A percentile compares a stretch with the other conserved stretches of the same genome.
These are phyloP conservation scores for Glaucopsyche alexis DNA, from an alignment of 2,888 invertebrate species.

Conservation along the genomic window DNA sequence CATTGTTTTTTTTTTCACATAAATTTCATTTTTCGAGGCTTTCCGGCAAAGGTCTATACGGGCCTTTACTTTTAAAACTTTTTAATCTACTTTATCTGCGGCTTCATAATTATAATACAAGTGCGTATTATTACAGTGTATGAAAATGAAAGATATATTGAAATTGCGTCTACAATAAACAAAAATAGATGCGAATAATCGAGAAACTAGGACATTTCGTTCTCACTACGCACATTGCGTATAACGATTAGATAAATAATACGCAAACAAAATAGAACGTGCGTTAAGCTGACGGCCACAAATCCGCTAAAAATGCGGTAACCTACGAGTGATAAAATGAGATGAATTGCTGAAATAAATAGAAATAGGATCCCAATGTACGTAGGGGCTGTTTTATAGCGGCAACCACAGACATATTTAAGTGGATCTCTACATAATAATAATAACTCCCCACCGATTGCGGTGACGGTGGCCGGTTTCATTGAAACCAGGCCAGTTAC, in stretches of 20 bases:
- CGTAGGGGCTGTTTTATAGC: background rate
- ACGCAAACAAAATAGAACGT: slow-evolving; percentile 19
- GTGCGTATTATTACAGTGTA: background rate
- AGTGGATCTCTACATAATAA: background rate
- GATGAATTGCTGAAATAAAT: slow-evolving; percentile 15
- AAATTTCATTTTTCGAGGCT: no score
- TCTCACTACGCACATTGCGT: slow-evolving; percentile 7
- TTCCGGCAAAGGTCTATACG: no score
- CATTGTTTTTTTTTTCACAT: no score
- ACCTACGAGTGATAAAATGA: slow-evolving; percentile 23
- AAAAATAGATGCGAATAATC: slow-evolving; percentile 12
- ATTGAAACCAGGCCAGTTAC: no score
- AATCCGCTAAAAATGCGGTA: slow-evolving; percentile 29
- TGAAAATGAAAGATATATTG: slow-evolving; percentile 6
- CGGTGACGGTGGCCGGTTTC: no score
- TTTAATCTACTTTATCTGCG: no score
- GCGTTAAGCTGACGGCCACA: background rate
- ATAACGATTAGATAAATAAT: slow-evolving; percentile 8
- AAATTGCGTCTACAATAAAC: slow-evolving; percentile 2
- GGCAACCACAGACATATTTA: background rate
- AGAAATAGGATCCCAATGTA: background rate
- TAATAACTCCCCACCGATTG: no score
- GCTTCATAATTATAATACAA: background rate
- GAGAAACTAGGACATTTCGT: slow-evolving; percentile 11
- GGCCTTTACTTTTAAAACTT: no score